These are phyloP conservation scores for Vesta saturnalis DNA, from an alignment of 2,888 invertebrate species.

Conservation along the genomic window DNA sequence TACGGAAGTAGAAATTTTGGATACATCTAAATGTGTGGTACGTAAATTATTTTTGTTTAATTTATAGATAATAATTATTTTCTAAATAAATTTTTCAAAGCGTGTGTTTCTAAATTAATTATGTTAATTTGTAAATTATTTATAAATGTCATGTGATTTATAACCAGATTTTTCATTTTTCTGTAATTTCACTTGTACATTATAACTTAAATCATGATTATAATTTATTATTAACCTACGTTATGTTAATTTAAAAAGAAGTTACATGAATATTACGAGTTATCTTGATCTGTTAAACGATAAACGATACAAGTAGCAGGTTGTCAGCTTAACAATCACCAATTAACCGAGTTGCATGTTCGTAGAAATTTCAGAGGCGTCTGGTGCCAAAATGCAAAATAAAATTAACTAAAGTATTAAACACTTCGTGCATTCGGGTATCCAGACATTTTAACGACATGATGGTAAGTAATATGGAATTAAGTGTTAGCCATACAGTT, in stretches of 20 bases:
- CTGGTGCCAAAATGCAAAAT: slow-evolving; percentile 30
- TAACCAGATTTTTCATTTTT: neutral
- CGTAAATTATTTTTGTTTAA: slow-evolving; percentile 61
- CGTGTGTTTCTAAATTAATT: too few relatives aligned
- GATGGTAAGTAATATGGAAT: slow-evolving; percentile 21
- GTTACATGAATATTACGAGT: slow-evolving; percentile 19
- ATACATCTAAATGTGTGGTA: slow-evolving; percentile 84
- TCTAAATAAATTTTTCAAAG: too few relatives aligned
- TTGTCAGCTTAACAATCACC: slow-evolving; percentile 33
- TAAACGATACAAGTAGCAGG: slow-evolving; percentile 31
- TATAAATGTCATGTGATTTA: neutral
- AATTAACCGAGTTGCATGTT: slow-evolving; percentile 29
- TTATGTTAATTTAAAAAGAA: neutral
- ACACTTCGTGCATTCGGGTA: slow-evolving; percentile 22
- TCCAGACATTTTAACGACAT: slow-evolving; percentile 14
- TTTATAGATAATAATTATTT: too few relatives aligned
- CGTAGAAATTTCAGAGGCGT: slow-evolving; percentile 24
- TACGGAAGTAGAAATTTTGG: slow-evolving; percentile 82
- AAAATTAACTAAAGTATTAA: slow-evolving; percentile 19
- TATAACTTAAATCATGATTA: slow-evolving; percentile 3
- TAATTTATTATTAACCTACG: neutral
- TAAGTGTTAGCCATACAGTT: slow-evolving; percentile 26
- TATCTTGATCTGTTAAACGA: slow-evolving; percentile 24
- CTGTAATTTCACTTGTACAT: neutral
- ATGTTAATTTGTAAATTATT: too few relatives aligned